Base-by-base conservation (phyloP, 2,113 vertebrate species). In the Xiphias gladius region DNA sequence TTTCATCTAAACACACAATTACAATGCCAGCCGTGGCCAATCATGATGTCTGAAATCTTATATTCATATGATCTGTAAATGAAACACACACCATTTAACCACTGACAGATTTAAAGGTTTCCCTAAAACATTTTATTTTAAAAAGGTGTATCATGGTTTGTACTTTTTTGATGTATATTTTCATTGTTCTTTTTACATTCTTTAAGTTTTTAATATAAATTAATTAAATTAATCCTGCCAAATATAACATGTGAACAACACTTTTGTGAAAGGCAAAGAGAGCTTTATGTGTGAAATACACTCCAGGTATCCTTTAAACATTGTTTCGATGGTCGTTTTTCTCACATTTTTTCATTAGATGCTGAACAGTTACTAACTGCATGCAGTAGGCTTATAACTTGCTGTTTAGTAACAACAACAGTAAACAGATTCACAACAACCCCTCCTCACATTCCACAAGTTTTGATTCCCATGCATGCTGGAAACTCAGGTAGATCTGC, bases 1-100 rank as follows among this genome's bases (percentile, higher is more conserved):
- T 77, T 90, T 91, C 78, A 92, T 84, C 76, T 83, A 88, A 89
- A 93, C 90, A 86, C 89, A 89, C 82, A 83, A 73, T 85, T 81
- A 89, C 82, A 54, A 89, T 83, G 58, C 72, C 85, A 88, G 73
- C 66, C 5, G 59, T 55, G 82, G 64, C 75, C 66, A 71, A 71
- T 62, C 80, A 86, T 73, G 79, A 82, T 30, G 14, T 67, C 68
- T 66, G 26, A 80, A 61, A 61, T 76, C 35, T 55, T 73, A 35
- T 2, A n/a, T 46, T 70, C 64, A 52, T 79, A 74, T 74, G 77
- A 89, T 65, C 24, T 76, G 55, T 11, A 52, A 74, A 82, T 91
- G 67, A 91, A 80, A 90, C 83, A 86, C 62, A 61, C 39, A 32
- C 19, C 9, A 52, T 22, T 32, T n/a, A 70, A 87, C 41, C n/a